phyloP scores from a whole-genome alignment of 1,140 invertebrate genomes.

The Polypedilum pembai region DNA sequence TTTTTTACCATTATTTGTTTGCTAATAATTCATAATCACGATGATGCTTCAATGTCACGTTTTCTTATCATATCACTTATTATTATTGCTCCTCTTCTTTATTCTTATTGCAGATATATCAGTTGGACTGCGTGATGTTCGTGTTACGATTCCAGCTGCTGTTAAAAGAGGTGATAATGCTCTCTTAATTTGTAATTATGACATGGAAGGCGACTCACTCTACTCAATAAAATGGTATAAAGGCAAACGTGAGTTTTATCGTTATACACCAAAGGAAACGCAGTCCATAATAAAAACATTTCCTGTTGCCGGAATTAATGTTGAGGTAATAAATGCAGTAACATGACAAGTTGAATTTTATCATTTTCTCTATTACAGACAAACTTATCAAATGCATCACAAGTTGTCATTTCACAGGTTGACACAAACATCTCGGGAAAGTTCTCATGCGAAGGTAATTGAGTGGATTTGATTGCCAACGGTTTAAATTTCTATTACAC shows the following conservation, averaged over 20 bases:
- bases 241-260: conserved; percentile 68
- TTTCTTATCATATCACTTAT: neutral
- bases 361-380: conserved; percentile 42
- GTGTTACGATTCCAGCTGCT: conserved; percentile 59
- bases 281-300: conserved; percentile 63
- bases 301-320: conserved; percentile 60
- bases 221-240: conserved; percentile 82
- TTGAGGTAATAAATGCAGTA: conserved; percentile 54
- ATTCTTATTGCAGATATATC: conserved; percentile 4
- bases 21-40: conserved; percentile 15
- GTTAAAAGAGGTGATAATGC: conserved; percentile 59
- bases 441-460: conserved; percentile 69
- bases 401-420: conserved; percentile 52
- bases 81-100: neutral
- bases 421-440: conserved; percentile 55
- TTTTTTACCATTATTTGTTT: neutral
- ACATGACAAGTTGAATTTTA: neutral
- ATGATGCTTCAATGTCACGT: conserved; percentile 16
- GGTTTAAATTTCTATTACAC: no score
- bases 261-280: conserved; percentile 64
- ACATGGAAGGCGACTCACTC: conserved; percentile 64
- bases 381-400: conserved; percentile 53
- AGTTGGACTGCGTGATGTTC: conserved; percentile 49
- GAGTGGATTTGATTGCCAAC: neutral
- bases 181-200: conserved; percentile 64